Evolutionary conservation across 2,113 vertebrate genomes (phyloP), one percentile per base, ranked within the genome.

Genomic region (Scartelaos histophorus): DNA sequence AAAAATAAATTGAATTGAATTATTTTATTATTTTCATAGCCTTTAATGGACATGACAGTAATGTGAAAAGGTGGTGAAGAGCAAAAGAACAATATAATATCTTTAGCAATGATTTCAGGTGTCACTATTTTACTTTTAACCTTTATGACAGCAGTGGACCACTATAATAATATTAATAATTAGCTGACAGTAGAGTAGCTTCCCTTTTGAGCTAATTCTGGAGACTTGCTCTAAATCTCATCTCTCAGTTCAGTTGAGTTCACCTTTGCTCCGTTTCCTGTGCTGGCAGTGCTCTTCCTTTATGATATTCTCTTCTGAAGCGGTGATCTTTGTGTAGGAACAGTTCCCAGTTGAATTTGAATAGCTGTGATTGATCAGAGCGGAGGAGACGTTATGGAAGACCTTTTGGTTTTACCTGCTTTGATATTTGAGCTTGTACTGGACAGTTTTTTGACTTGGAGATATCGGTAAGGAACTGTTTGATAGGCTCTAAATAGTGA

Each of bases 371-470:
- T 67, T 82, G 87, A 88, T 83, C 76, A 80, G 7, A 17, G 69
- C 38, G 66, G 80, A 71, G 66, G 80, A 71, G 75, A 64, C 67
- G 74, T 88, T 89, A 82, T 81, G 79, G 75, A 81, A 86, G 79
- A 29, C 75, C 24, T n/a, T n/a, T 64, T 74, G 34, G 71, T 78
- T 88, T 85, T 72, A 68, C 67, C 79, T 67, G 67, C 80, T 89
- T 87, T 85, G 76, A 86, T 89, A 83, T 72, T 74, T 74, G 53
- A 71, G 79, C 75, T 57, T 58, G 10, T 82, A 80, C 80, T 83
- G 68, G 74, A 61, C 65, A 19, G 75, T 85, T 90, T 86, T 89
- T 89, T 89, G 82, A 89, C 77, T 86, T 67, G 2, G 51, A 54
- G 51, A 17, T 47, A 73, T 70, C 67, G 19, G 67, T 69, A 64